phyloP scores from a whole-genome alignment of 2,888 invertebrate species.

The Operophtera brumata region DNA sequence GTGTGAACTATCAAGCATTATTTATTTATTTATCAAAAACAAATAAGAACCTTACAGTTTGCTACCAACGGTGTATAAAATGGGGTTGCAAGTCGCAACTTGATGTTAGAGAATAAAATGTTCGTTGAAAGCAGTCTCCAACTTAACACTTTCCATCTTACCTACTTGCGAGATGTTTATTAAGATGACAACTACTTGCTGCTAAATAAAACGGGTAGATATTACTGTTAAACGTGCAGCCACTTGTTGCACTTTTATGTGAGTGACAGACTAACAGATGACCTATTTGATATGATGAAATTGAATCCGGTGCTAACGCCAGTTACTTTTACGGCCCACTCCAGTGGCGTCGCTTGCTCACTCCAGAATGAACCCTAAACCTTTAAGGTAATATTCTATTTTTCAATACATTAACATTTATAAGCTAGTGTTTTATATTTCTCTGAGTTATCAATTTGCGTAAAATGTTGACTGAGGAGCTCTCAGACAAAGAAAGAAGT shows the following conservation, averaged over 20 bases:
- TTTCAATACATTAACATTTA: no score
- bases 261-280: slow-evolving; percentile 4
- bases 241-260: slow-evolving; percentile 17
- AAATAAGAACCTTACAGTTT: no score
- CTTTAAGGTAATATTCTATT: no score
- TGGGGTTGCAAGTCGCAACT: no score
- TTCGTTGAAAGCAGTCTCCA: neutral
- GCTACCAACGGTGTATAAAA: no score
- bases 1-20: no score
- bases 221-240: slow-evolving; percentile 6
- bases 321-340: neutral
- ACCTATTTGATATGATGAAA: slow-evolving; percentile 8
- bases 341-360: neutral
- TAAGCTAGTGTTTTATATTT: no score
- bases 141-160: neutral
- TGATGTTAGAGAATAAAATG: neutral
- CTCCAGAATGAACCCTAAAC: no score
- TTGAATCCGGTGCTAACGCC: neutral
- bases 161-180: neutral
- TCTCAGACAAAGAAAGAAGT: no score
- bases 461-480: no score
- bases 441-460: no score
- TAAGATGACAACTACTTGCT: neutral
- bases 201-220: neutral
- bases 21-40: no score